Evolutionary conservation across 2,888 invertebrate species (phyloP).

Genomic region (Melieria picta): DNA sequence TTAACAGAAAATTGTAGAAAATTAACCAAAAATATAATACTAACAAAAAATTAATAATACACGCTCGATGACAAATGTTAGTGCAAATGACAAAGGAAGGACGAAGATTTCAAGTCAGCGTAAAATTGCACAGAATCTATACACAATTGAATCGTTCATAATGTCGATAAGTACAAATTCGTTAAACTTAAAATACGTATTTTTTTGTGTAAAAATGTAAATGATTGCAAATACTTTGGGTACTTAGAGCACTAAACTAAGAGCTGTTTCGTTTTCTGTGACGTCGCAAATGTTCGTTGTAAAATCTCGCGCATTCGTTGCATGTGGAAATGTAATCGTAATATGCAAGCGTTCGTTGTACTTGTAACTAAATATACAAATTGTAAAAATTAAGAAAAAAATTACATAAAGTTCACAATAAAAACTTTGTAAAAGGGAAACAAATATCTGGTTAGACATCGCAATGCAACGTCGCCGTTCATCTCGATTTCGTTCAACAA

Average conservation of each 20-base stretch:
- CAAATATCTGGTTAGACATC: too few relatives aligned
- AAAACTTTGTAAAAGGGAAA: too few relatives aligned
- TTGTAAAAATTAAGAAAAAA: not conserved
- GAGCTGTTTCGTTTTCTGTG: constrained; percentile 1
- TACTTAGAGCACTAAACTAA: too few relatives aligned
- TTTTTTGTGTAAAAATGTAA: not conserved
- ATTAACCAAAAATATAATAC: not conserved
- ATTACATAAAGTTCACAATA: not conserved
- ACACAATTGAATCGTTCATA: too few relatives aligned
- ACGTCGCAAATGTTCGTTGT: constrained; percentile 23
- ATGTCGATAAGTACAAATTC: too few relatives aligned
- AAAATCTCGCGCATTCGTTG: constrained; percentile 22
- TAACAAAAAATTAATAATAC: too few relatives aligned
- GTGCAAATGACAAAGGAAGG: too few relatives aligned
- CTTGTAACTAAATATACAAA: constrained; percentile 12
- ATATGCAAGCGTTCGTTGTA: constrained; percentile 24
- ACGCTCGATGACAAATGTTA: too few relatives aligned
- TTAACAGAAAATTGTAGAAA: constrained; percentile 25
- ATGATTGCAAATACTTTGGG: constrained; percentile 4
- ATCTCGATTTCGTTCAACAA: constrained; percentile 1
- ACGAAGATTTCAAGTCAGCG: too few relatives aligned
- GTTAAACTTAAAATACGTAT: not conserved
- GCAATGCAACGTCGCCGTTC: not conserved
- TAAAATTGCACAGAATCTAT: too few relatives aligned
- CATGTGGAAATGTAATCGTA: constrained; percentile 23